Evolutionary conservation across 2,888 invertebrate species (phyloP), one percentile per base, ranked within the genome.

Genomic region (Nipponacmea schrenckii): DNA sequence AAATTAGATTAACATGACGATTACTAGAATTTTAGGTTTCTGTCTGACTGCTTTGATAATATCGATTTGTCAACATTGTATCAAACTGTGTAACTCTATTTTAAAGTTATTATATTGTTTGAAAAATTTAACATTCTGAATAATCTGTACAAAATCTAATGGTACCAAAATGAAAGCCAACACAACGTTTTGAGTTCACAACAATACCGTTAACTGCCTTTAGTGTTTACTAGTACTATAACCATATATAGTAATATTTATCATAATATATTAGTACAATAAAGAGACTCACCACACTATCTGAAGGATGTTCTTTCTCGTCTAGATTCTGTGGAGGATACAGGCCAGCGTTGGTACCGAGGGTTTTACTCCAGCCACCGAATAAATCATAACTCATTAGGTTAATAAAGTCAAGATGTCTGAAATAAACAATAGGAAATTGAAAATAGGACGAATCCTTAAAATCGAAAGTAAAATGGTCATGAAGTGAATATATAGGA

Each of bases 301-400:
- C 56, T 14, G 56, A 56, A 56, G 56, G 56, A 24, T 56, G n/a
- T 2, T 74, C 24, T 70, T 69, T 76, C 64, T 17, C 44, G 12
- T 31, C 74, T 62, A 50, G 44, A 24, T 75, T 69, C 27, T 48
- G 70, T 7, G 64, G 26, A 56, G 79, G 76, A 62, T 79, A 82
- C 7, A 88, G 81, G 0, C 87, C 86, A n/a, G 86, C 79, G 72
- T 87, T 84, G 31, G 81, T 81, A 17, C 86, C 86, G 4, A 87
- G 77, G 17, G 63, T 72, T 10, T 78, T 75, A 17, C 86, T 84
- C 87, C 87, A 88, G 46, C 83, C 77, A 0, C 87, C 87, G 67
- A 86, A 77, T 1, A 86, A 78, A 72, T 87, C 87, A 72, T 85
- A 85, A 17, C 84, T 76, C 85, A 85, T 85, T 67, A 85, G 66